Evolutionary conservation across 2,797 vertebrate species (phyloP).

Genomic region (Gambusia yucatana): DNA sequence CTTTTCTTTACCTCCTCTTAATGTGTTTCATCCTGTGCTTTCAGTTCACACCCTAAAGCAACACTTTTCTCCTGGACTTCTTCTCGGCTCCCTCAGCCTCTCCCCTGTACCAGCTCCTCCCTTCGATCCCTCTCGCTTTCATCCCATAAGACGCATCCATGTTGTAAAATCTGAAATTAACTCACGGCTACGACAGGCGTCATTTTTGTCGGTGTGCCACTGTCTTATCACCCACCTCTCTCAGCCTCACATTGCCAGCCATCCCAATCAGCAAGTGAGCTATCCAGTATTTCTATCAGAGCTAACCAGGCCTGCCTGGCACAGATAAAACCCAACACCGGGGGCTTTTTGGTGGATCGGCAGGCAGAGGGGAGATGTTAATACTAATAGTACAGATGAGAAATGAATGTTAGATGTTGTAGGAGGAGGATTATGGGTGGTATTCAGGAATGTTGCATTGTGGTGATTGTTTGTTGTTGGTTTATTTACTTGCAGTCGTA

Average conservation of each 20-base stretch:
- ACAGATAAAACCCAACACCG: slow-evolving; percentile 62
- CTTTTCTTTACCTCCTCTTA: neutral
- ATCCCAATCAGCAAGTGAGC: slow-evolving; percentile 47
- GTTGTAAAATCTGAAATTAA: slow-evolving; percentile 29
- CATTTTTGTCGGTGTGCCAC: slow-evolving; percentile 47
- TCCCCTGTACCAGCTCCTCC: neutral
- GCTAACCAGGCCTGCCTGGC: slow-evolving; percentile 66
- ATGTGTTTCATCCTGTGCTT: neutral
- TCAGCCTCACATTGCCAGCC: slow-evolving; percentile 34
- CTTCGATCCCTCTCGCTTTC: neutral
- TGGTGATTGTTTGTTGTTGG: slow-evolving; percentile 14
- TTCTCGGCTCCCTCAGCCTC: neutral
- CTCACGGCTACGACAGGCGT: slow-evolving; percentile 53
- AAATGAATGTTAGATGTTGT: slow-evolving; percentile 30
- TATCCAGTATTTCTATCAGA: slow-evolving; percentile 65
- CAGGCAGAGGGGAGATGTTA: slow-evolving; percentile 43
- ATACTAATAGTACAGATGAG: slow-evolving; percentile 37
- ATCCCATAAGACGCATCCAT: neutral
- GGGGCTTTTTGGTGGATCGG: slow-evolving; percentile 46
- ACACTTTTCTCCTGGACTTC: slow-evolving; percentile 5
- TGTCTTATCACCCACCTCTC: slow-evolving; percentile 61
- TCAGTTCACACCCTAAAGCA: slow-evolving; percentile 4
- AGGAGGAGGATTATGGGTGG: slow-evolving; percentile 14
- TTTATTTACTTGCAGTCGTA: slow-evolving; percentile 22
- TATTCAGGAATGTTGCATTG: slow-evolving; percentile 14